A percentile compares a stretch with the other conserved stretches of the same genome.
Conservation (phyloP, 2,113 vertebrate genomes). For the Tachuris rubrigastra region DNA sequence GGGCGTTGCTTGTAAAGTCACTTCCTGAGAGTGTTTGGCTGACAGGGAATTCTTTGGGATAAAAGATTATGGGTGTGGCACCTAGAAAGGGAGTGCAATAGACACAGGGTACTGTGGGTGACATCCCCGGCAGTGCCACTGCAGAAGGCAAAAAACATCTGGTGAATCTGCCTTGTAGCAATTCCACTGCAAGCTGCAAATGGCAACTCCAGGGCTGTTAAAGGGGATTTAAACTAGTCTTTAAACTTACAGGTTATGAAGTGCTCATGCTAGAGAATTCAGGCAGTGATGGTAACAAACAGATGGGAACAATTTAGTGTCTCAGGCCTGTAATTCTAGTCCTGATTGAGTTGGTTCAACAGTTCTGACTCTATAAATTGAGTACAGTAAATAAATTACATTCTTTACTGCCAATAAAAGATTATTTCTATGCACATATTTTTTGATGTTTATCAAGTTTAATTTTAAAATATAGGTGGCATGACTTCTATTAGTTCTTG, state of each 20-base stretch:
- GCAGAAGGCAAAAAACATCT: neutral
- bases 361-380: neutral
- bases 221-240: neutral
- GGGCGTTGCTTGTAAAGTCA: neutral
- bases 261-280: neutral
- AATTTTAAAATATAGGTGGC: neutral
- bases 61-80: neutral
- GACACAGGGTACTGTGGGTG: neutral
- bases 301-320: neutral
- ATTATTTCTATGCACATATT: neutral
- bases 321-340: neutral
- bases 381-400: neutral
- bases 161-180: fast-evolving
- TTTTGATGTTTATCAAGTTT: neutral
- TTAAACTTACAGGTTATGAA: neutral
- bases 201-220: fast-evolving
- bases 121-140: neutral
- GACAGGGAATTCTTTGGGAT: neutral
- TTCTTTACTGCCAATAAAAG: neutral
- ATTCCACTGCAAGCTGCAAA: neutral
- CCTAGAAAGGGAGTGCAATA: neutral
- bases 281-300: neutral
- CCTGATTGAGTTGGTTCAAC: neutral
- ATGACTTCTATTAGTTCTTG: neutral
- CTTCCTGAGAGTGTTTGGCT: neutral